phyloP scores from a whole-genome alignment of 2,888 invertebrate species.

The Drosophila melanocephala region DNA sequence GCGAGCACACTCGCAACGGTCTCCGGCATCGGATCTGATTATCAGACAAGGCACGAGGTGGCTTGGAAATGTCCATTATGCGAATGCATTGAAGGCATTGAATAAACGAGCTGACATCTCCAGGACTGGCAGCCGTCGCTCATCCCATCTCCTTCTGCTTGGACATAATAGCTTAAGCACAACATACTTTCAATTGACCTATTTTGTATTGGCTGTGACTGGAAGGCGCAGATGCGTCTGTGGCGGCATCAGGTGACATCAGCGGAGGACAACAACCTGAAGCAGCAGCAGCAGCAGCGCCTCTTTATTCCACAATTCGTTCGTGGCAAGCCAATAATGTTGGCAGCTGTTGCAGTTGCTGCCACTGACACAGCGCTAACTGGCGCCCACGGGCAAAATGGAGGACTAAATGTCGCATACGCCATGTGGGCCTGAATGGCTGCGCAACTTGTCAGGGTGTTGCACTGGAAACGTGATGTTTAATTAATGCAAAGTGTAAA shows the following conservation, averaged over 20 bases:
- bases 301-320: conserved; percentile 61
- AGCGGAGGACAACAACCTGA: conserved; percentile 73
- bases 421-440: conserved; percentile 38
- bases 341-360: neutral
- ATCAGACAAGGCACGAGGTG: conserved; percentile 23
- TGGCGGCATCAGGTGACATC: conserved; percentile 47
- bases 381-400: conserved; percentile 14
- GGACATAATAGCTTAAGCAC: conserved; percentile 5
- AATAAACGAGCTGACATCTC: conserved; percentile 25
- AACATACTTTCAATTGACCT: conserved; percentile 61
- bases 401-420: conserved; percentile 48
- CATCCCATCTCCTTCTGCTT: neutral
- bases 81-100: conserved; percentile 17
- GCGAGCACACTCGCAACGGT: neutral
- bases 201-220: conserved; percentile 49
- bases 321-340: conserved; percentile 69
- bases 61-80: conserved; percentile 39
- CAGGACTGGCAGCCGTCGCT: conserved; percentile 20
- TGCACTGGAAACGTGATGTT: conserved; percentile 82
- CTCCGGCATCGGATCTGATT: neutral
- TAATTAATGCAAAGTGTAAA: conserved; percentile 80
- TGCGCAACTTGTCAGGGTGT: conserved; percentile 77
- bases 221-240: conserved; percentile 24
- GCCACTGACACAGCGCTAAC: conserved; percentile 12
- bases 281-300: conserved; percentile 11